Evolutionary conservation across 2,797 vertebrate genomes (phyloP), one percentile per base, ranked within the genome.

Genomic region (Darevskia nairensis): DNA sequence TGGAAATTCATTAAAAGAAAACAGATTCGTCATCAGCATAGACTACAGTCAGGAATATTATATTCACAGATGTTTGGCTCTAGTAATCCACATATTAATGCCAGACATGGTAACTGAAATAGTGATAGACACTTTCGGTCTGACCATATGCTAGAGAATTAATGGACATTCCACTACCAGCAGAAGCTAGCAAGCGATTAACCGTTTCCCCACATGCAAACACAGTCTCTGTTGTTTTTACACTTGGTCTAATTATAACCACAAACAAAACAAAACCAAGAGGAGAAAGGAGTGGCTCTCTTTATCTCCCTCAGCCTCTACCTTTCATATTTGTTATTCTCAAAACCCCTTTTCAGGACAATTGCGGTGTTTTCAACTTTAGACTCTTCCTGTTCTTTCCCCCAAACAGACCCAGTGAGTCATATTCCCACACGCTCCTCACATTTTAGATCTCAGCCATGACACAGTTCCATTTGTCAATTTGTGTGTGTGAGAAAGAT

Each of bases 131-230:
- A 86, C 82, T 71, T 81, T 94, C 90, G 92, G 92, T 93, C 89
- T 93, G 88, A 74, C 88, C 82, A 88, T 93, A 90, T 93, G 91
- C 82, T 93, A 85, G 85, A 86, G 84, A 92, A 91, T 91, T 94
- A 94, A 93, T 92, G 64, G 87, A 39, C 82, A 82, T 90, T 83
- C 32, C 78, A 82, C 85, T 89, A 35, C 80, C 0, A 21, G 74
- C 87, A 68, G 86, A 85, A 92, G 86, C 80, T 74, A 85, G 80
- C 35, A 89, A 91, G 41, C 76, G 92, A 89, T 92, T 93, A 94
- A 82, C 71, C 87, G 61, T 86, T 81, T 92, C 89, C 46, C 71
- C 72, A 69, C 46, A 23, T 84, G 82, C 77, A 44, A 32, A 19
- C 59, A 0, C 71, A 85, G 88, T 88, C 41, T 44, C 5, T 85